Evolutionary conservation across 2,888 invertebrate species (phyloP).

Genomic region (Leptinotarsa peninsularis): DNA sequence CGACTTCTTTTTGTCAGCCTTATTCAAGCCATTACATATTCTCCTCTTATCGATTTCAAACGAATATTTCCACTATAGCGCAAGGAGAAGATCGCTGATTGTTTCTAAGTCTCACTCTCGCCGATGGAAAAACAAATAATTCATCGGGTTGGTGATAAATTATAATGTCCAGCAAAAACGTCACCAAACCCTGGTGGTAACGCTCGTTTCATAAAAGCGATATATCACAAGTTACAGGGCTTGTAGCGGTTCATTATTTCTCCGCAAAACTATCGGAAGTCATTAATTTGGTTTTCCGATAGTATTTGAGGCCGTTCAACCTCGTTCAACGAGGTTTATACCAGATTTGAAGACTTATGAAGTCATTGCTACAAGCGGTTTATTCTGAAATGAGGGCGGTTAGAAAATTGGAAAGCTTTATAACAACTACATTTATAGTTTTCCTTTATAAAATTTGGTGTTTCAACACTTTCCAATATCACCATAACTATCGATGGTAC

Average conservation of each 20-base stretch:
- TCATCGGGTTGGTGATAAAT: background rate
- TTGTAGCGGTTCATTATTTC: slow-evolving; percentile 2
- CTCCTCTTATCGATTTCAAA: too few species aligned
- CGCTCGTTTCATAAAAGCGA: slow-evolving; percentile 3
- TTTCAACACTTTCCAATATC: too few species aligned
- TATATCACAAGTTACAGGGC: background rate
- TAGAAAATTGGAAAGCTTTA: too few species aligned
- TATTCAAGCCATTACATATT: too few species aligned
- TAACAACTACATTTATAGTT: too few species aligned
- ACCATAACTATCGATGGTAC: too few species aligned
- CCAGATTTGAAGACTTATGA: background rate
- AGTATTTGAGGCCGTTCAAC: slow-evolving; percentile 5
- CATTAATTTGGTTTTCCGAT: slow-evolving; percentile 18
- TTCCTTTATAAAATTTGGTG: too few species aligned
- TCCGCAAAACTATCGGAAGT: slow-evolving; percentile 2
- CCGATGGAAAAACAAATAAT: background rate
- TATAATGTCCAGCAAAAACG: background rate
- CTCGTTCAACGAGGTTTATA: background rate
- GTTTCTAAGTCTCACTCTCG: background rate
- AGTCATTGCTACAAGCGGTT: background rate
- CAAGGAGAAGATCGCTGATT: too few species aligned
- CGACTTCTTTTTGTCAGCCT: too few species aligned
- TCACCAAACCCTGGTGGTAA: background rate
- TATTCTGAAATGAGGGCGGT: too few species aligned
- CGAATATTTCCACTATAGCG: too few species aligned